Conservation (phyloP, 2,888 invertebrate species). For the Polydrusus tereticollis region DNA sequence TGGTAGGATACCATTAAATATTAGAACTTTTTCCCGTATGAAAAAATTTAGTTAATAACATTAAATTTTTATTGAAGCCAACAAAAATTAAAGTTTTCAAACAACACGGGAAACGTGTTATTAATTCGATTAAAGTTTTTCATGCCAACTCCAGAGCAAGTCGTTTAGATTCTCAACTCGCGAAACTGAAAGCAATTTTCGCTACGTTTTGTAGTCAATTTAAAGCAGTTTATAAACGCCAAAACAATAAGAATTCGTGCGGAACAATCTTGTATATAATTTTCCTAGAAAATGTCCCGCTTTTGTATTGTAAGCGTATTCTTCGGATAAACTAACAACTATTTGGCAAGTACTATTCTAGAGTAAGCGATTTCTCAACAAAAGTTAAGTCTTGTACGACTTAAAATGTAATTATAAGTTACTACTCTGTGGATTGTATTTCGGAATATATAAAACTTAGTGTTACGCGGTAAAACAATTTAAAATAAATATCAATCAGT, state of each 20-base stretch:
- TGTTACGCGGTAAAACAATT: too few species aligned
- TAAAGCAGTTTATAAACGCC: slow-evolving; percentile 36
- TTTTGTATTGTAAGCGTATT: slow-evolving; percentile 19
- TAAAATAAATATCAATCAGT: too few species aligned
- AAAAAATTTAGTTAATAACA: not conserved
- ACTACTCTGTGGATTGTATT: not conserved
- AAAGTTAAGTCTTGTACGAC: not conserved
- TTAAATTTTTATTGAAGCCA: not conserved
- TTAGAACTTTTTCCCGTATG: too few species aligned
- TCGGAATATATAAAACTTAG: not conserved
- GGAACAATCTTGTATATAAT: slow-evolving; percentile 53
- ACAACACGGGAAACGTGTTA: slow-evolving; percentile 25
- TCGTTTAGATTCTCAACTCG: slow-evolving; percentile 39
- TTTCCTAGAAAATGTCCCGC: slow-evolving; percentile 43
- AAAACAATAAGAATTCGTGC: slow-evolving; percentile 46
- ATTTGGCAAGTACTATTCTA: slow-evolving; percentile 14
- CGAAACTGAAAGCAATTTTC: slow-evolving; percentile 38
- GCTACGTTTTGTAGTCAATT: slow-evolving; percentile 43
- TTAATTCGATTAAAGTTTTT: slow-evolving; percentile 41
- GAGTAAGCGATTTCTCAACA: not conserved
- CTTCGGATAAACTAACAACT: slow-evolving; percentile 30
- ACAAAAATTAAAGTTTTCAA: slow-evolving; percentile 3
- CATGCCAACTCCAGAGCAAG: slow-evolving; percentile 31
- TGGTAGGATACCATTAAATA: too few species aligned
- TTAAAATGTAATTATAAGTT: not conserved